These are phyloP conservation scores for Altica lythri DNA, from an alignment of 2,888 invertebrate species.

Conservation along the genomic window DNA sequence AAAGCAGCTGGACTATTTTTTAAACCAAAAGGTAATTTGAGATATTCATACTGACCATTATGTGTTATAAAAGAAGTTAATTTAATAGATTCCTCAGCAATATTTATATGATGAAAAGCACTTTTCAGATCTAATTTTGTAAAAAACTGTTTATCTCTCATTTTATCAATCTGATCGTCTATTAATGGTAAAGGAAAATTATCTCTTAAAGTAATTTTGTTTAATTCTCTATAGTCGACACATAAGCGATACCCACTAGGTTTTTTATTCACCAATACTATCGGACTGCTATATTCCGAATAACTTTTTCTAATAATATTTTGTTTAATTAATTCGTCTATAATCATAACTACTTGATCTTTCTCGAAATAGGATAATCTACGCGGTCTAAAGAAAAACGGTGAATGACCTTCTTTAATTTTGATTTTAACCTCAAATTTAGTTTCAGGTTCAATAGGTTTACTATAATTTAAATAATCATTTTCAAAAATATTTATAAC, in stretches of 20 bases:
- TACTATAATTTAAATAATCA: not conserved
- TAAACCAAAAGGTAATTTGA: too few relatives aligned
- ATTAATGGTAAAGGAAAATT: conserved; percentile 8
- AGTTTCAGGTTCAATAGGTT: not conserved
- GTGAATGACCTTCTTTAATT: not conserved
- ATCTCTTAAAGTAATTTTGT: too few relatives aligned
- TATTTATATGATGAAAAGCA: not conserved
- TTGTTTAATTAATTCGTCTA: not conserved
- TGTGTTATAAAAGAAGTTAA: not conserved
- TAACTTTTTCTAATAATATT: conserved; percentile 4
- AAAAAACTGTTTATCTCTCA: not conserved
- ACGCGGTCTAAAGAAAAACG: not conserved
- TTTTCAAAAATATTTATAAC: not conserved
- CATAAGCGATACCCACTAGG: not conserved
- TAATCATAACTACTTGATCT: not conserved
- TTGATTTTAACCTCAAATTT: not conserved
- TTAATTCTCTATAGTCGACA: not conserved
- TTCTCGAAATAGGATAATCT: not conserved
- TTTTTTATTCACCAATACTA: not conserved
- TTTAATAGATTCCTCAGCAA: not conserved
- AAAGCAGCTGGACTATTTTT: too few relatives aligned
- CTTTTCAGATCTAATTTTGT: not conserved
- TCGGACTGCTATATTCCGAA: not conserved
- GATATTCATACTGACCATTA: not conserved
- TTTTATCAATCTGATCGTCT: conserved; percentile 7